Evolutionary conservation across 2,113 vertebrate genomes (phyloP).

Genomic region (Rutilus rutilus): DNA sequence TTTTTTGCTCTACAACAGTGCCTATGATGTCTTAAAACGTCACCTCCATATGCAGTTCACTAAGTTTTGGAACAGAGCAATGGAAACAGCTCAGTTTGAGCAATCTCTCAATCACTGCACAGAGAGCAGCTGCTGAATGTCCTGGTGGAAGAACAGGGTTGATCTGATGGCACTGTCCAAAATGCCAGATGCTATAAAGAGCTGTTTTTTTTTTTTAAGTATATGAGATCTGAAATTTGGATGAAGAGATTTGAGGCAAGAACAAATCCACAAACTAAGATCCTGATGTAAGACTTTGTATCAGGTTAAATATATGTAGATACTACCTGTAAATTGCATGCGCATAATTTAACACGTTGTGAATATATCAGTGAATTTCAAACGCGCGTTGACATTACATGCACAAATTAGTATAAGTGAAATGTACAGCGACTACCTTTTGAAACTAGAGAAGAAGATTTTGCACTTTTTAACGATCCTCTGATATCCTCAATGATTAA

Average conservation of each 20-base stretch:
- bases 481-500: slow-evolving; percentile 67
- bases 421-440: slow-evolving; percentile 40
- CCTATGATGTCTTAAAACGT: neutral
- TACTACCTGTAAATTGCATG: slow-evolving; percentile 7
- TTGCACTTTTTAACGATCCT: slow-evolving; percentile 50
- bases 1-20: neutral
- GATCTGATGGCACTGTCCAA: slow-evolving; percentile 23
- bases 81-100: slow-evolving; percentile 22
- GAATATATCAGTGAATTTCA: neutral
- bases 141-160: neutral
- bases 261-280: neutral
- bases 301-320: neutral
- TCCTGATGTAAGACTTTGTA: neutral
- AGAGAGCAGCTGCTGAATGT: slow-evolving; percentile 10
- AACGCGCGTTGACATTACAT: slow-evolving; percentile 16
- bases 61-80: slow-evolving; percentile 5
- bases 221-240: slow-evolving; percentile 9
- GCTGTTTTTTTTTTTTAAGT: neutral
- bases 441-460: slow-evolving; percentile 45
- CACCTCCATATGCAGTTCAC: neutral
- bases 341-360: slow-evolving; percentile 28
- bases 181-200: slow-evolving; percentile 49
- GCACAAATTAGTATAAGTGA: slow-evolving; percentile 42
- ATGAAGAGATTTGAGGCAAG: neutral
- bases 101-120: slow-evolving; percentile 16